Evolutionary conservation across 2,113 vertebrate species (phyloP), one percentile per base, ranked within the genome.

Genomic region (Notechis scutatus): DNA sequence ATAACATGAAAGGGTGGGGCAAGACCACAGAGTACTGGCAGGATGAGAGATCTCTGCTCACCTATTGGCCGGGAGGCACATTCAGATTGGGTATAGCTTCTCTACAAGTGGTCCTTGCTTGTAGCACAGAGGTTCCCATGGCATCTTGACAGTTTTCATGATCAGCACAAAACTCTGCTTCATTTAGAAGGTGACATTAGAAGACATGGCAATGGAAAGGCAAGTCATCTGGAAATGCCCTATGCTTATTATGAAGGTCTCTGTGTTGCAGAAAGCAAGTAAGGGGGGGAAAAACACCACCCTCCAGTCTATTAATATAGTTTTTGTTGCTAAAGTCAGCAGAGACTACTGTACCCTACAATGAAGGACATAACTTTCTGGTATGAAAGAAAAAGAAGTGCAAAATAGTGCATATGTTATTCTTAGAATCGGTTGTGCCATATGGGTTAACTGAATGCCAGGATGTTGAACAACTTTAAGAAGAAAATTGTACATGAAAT

Each of bases 391-490:
- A 69, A 92, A 12, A 94, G 94, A 93, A 93, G 1, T 47, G 50
- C 21, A 94, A 39, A 92, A 92, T 94, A 57, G 15, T 95, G 81
- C 34, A 92, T n/a, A 92, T 93, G 29, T 88, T 93, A 87, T 69
- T 94, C 45, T 87, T 95, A 93, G 93, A 91, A 34, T 95, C 93
- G 8, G 9, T 92, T 56, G 57, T 87, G 92, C 34, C 1, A 3
- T 91, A 74, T 91, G 92, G 90, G 1, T 94, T 93, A 93, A 93
- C 92, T 93, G 93, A 88, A 89, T 92, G 90, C 88, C 93, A 90
- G 91, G 57, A 90, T 94, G 55, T 12, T 47, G 24, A 20, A 55
- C 88, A 12, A 14, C 55, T 85, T 24, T 11, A 94, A 52, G 92
- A 81, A 93, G 21, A 56, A 91, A 93, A 92, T 2, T 90, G 3